phyloP scores from a whole-genome alignment of 2,888 invertebrate genomes.

The Melolontha melolontha region DNA sequence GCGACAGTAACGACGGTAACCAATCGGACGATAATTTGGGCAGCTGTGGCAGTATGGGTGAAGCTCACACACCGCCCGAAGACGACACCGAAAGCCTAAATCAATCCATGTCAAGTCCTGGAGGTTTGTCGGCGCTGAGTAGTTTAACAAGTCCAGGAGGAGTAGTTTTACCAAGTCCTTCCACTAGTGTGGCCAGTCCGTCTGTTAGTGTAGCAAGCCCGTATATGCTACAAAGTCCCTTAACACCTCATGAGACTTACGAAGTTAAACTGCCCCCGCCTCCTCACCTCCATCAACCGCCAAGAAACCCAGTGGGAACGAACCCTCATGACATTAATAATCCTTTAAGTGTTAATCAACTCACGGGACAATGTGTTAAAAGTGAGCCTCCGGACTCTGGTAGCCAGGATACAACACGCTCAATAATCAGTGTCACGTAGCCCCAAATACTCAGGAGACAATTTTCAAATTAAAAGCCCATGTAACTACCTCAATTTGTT shows the following conservation, averaged over 20 bases:
- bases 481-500: conserved; percentile 32
- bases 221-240: conserved; percentile 68
- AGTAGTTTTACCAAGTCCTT: conserved; percentile 82
- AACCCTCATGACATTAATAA: conserved; percentile 94
- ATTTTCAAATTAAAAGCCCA: conserved; percentile 24
- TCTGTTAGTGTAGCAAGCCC: conserved; percentile 72
- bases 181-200: conserved; percentile 77
- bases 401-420: conserved; percentile 62
- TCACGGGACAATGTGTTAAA: conserved; percentile 77
- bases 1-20: conserved; percentile 73
- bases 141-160: conserved; percentile 76
- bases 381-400: conserved; percentile 60
- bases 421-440: conserved; percentile 65
- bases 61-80: conserved; percentile 76
- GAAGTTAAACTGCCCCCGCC: conserved; percentile 64
- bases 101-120: conserved; percentile 72
- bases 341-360: conserved; percentile 90
- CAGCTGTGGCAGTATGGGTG: conserved; percentile 83
- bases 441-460: conserved; percentile 44
- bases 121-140: conserved; percentile 75
- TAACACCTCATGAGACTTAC: conserved; percentile 63
- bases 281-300: conserved; percentile 64
- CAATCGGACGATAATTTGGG: conserved; percentile 81
- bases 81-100: conserved; percentile 74
- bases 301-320: conserved; percentile 87